phyloP scores from a whole-genome alignment of 2,113 vertebrate species.

The Agelaius phoeniceus region DNA sequence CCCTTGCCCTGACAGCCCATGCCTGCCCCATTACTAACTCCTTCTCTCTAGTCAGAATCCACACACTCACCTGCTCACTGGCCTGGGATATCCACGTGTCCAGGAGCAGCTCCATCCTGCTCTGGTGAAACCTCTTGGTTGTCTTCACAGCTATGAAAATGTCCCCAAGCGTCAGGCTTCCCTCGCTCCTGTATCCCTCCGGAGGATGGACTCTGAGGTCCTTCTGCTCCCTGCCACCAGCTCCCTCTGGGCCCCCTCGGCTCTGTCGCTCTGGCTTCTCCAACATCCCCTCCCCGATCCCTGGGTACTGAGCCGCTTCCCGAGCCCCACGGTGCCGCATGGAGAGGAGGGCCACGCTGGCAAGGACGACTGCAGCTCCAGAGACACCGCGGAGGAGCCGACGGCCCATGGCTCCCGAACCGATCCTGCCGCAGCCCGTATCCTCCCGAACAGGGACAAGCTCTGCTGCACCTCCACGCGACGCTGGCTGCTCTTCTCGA shows the following conservation, averaged over 20 bases:
- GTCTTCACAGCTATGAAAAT: slow-evolving; percentile 90
- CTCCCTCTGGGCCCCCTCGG: neutral
- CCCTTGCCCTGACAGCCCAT: fast-evolving
- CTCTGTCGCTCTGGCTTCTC: neutral
- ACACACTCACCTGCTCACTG: slow-evolving; percentile 78
- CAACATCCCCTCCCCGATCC: neutral
- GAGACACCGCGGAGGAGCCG: slow-evolving; percentile 48
- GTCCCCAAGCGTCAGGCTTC: slow-evolving; percentile 70
- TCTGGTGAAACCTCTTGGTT: slow-evolving; percentile 84
- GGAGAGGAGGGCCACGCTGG: slow-evolving; percentile 40
- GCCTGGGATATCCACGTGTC: slow-evolving; percentile 90
- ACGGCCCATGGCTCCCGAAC: slow-evolving; percentile 6
- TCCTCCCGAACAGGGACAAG: neutral
- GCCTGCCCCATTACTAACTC: neutral
- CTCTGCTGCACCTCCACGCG: neutral
- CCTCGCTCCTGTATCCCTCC: neutral
- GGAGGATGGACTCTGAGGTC: neutral
- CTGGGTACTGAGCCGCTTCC: neutral
- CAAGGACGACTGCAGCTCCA: slow-evolving; percentile 26
- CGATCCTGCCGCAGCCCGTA: fast-evolving
- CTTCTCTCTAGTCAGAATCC: neutral
- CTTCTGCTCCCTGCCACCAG: neutral
- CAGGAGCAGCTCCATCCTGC: slow-evolving; percentile 85
- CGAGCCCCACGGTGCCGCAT: neutral
- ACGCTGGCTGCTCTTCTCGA: neutral